Percentiles rank a stretch among this genome's conserved stretches.
phyloP scores from a whole-genome alignment of 1,140 invertebrate species.

The Zaprionus gabonicus region DNA sequence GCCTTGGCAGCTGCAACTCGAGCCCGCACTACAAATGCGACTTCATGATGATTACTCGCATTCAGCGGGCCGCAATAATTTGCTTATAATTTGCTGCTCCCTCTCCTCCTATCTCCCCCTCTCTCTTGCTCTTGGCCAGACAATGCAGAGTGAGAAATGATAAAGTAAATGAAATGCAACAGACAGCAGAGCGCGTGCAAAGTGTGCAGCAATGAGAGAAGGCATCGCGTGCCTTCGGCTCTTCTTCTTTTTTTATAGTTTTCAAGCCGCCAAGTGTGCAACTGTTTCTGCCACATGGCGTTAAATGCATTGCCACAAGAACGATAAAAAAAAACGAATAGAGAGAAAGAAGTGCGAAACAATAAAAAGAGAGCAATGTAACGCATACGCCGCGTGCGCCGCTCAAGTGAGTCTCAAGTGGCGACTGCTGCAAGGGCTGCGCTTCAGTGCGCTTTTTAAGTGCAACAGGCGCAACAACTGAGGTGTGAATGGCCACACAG shows the following conservation, averaged over 20 bases:
- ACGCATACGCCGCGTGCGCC: slow-evolving; percentile 44
- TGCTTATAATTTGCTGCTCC: slow-evolving; percentile 71
- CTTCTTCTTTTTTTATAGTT: slow-evolving; percentile 10
- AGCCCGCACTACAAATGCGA: slow-evolving; percentile 14
- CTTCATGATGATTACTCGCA: slow-evolving; percentile 68
- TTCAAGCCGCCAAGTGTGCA: slow-evolving; percentile 42
- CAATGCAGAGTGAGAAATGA: slow-evolving; percentile 60
- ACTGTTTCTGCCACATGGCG: slow-evolving; percentile 54
- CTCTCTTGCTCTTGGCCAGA: neutral
- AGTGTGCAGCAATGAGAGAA: slow-evolving; percentile 24
- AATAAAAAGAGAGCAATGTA: slow-evolving; percentile 58
- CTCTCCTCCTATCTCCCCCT: too few relatives aligned
- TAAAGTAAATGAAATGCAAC: slow-evolving; percentile 79
- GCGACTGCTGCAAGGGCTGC: slow-evolving; percentile 39
- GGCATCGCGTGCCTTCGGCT: slow-evolving; percentile 42
- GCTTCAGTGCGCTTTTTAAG: slow-evolving; percentile 35
- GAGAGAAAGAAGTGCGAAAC: slow-evolving; percentile 5
- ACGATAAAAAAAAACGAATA: slow-evolving; percentile 6
- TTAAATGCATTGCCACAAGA: slow-evolving; percentile 54
- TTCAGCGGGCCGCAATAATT: slow-evolving; percentile 75
- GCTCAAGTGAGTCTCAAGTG: slow-evolving; percentile 75
- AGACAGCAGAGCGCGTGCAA: slow-evolving; percentile 50
- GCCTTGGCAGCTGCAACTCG: slow-evolving; percentile 20
- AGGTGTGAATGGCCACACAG: slow-evolving; percentile 35
- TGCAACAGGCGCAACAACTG: slow-evolving; percentile 59